These are phyloP conservation scores for Megathymus violae DNA, from an alignment of 1,140 invertebrate species.

Conservation along the genomic window DNA sequence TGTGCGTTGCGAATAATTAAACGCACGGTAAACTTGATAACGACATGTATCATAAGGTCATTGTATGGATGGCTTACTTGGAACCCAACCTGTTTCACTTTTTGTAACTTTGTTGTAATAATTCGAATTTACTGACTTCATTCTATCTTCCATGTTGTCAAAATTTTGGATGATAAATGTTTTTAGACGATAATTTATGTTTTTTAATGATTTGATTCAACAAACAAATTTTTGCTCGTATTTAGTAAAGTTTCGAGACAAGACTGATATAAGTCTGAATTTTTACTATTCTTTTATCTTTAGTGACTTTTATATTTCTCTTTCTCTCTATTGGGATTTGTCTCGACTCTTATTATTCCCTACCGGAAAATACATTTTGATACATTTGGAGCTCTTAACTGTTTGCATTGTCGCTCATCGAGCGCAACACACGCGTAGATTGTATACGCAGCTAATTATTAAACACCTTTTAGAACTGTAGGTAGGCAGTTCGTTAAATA, in stretches of 20 bases:
- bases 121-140: conserved; percentile 28
- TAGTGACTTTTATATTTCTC: conserved; percentile 40
- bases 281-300: conserved; percentile 44
- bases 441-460: conserved; percentile 6
- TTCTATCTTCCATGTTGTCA: conserved; percentile 26
- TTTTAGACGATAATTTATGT: conserved; percentile 3
- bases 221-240: conserved; percentile 1
- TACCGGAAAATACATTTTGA: conserved; percentile 17
- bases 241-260: conserved; percentile 41
- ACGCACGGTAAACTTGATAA: not conserved
- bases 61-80: conserved; percentile 14
- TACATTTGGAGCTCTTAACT: conserved; percentile 13
- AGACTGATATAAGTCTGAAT: conserved; percentile 67
- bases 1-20: too few relatives aligned
- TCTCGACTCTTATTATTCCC: conserved; percentile 20
- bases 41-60: not conserved
- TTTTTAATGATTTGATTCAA: conserved; percentile 5
- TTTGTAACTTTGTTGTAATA: conserved; percentile 22
- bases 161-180: conserved; percentile 7
- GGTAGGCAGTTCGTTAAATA: conserved; percentile 33
- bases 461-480: conserved; percentile 28
- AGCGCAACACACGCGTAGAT: not conserved
- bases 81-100: conserved; percentile 13
- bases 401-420: conserved; percentile 10
- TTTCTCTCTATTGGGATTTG: conserved; percentile 39